Evolutionary conservation across 2,113 vertebrate species (phyloP), one percentile per base, ranked within the genome.

Genomic region (Pelobates fuscus): DNA sequence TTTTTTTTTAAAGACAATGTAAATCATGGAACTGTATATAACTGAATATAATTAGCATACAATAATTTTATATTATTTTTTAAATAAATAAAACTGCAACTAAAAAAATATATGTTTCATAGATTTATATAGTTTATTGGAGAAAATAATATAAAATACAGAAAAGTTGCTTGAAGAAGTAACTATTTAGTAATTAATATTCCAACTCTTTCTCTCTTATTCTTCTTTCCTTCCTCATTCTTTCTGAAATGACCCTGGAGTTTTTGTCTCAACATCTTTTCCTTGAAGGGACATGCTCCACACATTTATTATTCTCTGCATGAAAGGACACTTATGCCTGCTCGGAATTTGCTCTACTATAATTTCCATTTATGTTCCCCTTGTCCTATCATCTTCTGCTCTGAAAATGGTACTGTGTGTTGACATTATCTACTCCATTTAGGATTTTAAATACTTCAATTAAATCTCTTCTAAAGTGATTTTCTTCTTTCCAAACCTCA

Each of bases 371-470:
- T 80, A 79, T 87, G 79, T 80, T 82, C 77, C 70, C 77, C 79
- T 81, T 82, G 69, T 82, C 77, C 77, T 84, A 25, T 75, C 80
- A 86, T 82, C 82, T 81, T 81, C 78, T 77, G 66, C 20, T 77
- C 73, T 82, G 81, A 88, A 83, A 83, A 85, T 71, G 81, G 70
- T 44, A 84, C 68, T 69, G 81, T 76, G 27, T 81, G 78, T 84
- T 86, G 81, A 88, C 81, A 85, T 79, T 87, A 84, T 81, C 79
- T 80, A 24, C 80, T 78, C 69, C 67, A 77, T 82, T 86, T 83
- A 83, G 87, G 82, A 81, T 70, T 80, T 84, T 80, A 84, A 88
- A 86, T 80, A 78, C 79, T 85, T 86, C 64, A 84, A 84, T 81
- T 87, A 78, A 84, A 85, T 82, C 81, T 82, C 63, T 79, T 80